phyloP scores from a whole-genome alignment of 1,140 invertebrate genomes.

The Dendroctonus valens region DNA sequence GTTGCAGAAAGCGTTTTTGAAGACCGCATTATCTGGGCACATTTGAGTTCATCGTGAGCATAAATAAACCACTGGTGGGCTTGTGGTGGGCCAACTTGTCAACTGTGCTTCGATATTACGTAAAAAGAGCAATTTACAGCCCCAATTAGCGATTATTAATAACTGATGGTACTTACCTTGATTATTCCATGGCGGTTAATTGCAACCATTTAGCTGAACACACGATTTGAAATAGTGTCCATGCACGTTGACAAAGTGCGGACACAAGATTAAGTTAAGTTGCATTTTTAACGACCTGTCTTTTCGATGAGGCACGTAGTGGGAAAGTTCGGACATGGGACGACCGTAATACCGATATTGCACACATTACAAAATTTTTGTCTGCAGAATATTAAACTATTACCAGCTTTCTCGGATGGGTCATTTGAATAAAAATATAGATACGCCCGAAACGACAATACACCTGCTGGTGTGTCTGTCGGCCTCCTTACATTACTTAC shows the following conservation, averaged over 20 bases:
- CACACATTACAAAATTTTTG: constrained; percentile 12
- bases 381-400: constrained; percentile 21
- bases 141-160: not conserved
- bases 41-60: too few relatives aligned
- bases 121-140: not conserved
- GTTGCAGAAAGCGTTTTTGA: too few relatives aligned
- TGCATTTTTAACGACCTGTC: constrained; percentile 52
- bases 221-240: not conserved
- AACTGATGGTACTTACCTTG: constrained; percentile 1
- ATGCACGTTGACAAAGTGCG: constrained; percentile 44
- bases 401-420: constrained; percentile 15
- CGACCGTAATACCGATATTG: constrained; percentile 4
- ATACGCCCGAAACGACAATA: too few relatives aligned
- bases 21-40: too few relatives aligned
- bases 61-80: too few relatives aligned
- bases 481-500: too few relatives aligned
- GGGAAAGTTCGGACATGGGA: constrained; percentile 16
- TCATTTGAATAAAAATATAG: constrained; percentile 22
- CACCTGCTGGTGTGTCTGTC: too few relatives aligned
- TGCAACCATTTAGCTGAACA: not conserved
- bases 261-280: constrained; percentile 57
- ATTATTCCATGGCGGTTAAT: not conserved
- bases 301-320: constrained; percentile 13
- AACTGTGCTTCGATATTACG: not conserved
- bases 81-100: too few relatives aligned